Evolutionary conservation across 2,888 invertebrate genomes (phyloP), one percentile per base, ranked within the genome.

Genomic region (Toxonevra muliebris): DNA sequence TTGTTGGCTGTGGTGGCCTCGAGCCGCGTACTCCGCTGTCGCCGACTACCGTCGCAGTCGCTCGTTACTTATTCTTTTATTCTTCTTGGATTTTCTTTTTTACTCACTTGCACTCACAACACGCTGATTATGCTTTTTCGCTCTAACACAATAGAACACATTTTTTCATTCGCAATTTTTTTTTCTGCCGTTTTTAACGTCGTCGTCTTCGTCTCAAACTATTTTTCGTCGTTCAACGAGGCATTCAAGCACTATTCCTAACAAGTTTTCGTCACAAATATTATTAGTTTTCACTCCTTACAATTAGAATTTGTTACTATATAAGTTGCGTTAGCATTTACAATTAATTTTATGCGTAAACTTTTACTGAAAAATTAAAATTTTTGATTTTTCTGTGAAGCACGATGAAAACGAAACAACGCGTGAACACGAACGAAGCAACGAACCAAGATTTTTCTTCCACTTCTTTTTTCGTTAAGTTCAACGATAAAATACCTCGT

Each of bases 351-450:
- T 69, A 61, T 8, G 30, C 11, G 55, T 48, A 60, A 67, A 66
- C 15, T 63, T 66, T 57, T 50, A 58, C 40, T 63, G 17, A 61
- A 70, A 65, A 64, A 53, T 68, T 67, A 69, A 69, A 66, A 61
- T 71, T 66, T 15, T 54, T 17, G 15, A 61, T 45, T 71, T 71
- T 71, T 70, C 69, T 62, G 50, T 64, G 17, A 68, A 71, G 62
- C 70, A 74, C 74, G 73, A 74, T 71, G 67, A 65, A 69, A 70
- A 66, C 66, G 69, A 71, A 74, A 69, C 73, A 75, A 73, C 73
- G 75, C 75, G 74, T 74, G 75, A 73, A 71, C 62, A 70, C 67
- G 70, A 70, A 70, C 67, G 41, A 66, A 65, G 65, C 57, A 68
- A 65, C 65, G 65, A 65, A 53, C 58, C 12, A 15, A 17, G 42